Conservation (phyloP, 2,113 vertebrate species). For the Zapornia atra region DNA sequence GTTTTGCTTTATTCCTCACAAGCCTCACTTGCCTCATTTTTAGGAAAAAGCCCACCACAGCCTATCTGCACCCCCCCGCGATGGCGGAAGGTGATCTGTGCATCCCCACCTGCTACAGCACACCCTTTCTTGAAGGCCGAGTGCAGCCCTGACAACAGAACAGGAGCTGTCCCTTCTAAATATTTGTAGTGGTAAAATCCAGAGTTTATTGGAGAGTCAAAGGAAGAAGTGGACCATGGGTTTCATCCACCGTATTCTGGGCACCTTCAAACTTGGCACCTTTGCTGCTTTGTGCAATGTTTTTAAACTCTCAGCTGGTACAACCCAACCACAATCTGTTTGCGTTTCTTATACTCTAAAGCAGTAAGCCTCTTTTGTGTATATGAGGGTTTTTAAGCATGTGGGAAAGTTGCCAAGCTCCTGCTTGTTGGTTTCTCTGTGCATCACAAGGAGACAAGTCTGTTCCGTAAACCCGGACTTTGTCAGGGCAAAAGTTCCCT, state of each 20-base stretch:
- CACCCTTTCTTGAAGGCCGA: neutral
- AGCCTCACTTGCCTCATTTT: neutral
- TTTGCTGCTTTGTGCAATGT: fast-evolving
- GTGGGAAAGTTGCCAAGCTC: neutral
- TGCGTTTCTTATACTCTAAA: neutral
- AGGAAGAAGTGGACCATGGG: neutral
- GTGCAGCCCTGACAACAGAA: neutral
- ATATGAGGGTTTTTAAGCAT: fast-evolving
- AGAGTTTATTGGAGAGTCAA: neutral
- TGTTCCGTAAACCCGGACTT: neutral
- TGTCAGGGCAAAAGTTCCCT: neutral
- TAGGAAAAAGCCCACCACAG: neutral
- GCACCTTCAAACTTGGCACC: neutral
- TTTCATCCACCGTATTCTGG: fast-evolving
- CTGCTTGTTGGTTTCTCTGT: neutral
- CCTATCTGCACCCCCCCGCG: neutral
- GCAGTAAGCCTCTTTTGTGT: neutral
- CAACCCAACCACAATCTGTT: fast-evolving
- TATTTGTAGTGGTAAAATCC: neutral
- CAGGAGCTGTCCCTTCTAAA: fast-evolving
- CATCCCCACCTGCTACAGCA: neutral
- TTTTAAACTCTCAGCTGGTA: neutral
- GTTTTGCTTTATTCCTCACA: neutral
- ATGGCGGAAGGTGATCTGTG: neutral
- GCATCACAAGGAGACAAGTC: neutral